Conservation (phyloP, 2,113 vertebrate species). For the Parotia lawesii region DNA sequence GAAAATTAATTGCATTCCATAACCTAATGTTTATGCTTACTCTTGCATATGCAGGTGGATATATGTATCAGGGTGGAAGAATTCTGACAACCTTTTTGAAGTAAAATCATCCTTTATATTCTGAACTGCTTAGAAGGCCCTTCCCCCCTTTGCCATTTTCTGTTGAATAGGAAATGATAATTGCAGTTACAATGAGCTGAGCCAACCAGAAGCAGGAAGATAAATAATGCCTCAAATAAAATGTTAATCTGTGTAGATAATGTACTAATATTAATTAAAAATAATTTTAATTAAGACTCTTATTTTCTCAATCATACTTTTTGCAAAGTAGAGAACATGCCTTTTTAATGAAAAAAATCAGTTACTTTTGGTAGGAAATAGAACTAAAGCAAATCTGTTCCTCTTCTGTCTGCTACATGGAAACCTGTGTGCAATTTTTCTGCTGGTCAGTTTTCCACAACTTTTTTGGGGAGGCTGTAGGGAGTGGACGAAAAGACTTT, state of each 20-base stretch:
- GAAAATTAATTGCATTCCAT: conserved; percentile 11
- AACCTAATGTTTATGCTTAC: conserved; percentile 15
- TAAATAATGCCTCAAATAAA: conserved; percentile 30
- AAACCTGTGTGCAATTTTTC: background rate
- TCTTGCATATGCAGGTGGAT: background rate
- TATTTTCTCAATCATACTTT: background rate
- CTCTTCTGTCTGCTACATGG: background rate
- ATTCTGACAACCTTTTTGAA: background rate
- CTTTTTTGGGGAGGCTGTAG: background rate
- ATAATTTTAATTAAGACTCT: conserved; percentile 1
- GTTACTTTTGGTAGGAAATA: background rate
- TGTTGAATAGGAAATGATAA: conserved; percentile 18
- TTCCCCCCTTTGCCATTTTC: background rate
- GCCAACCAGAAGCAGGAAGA: background rate
- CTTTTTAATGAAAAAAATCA: background rate
- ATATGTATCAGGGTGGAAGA: background rate
- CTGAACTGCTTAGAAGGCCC: background rate
- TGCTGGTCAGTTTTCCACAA: background rate
- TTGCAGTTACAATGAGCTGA: conserved; percentile 7
- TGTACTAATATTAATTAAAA: conserved; percentile 7
- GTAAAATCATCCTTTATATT: background rate
- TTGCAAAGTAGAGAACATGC: background rate
- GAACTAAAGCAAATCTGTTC: background rate
- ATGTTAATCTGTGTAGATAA: conserved; percentile 23
- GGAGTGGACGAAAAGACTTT: background rate